Percentiles rank a stretch among this genome's conserved stretches.
These are phyloP conservation scores for Drosophila subobscura DNA, from an alignment of 1,140 invertebrate genomes.

Conservation along the genomic window DNA sequence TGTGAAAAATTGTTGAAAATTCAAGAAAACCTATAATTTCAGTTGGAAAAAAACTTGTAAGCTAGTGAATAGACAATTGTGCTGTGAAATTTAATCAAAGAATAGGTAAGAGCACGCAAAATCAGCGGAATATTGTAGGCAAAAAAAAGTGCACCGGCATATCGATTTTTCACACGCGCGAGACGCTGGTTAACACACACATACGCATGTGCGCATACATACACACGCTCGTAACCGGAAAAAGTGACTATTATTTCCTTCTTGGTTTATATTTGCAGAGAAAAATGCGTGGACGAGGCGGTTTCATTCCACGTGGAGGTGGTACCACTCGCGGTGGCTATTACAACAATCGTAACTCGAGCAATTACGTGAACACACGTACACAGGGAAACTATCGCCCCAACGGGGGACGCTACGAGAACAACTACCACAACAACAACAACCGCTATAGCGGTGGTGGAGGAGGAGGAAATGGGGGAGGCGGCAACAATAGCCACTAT, in stretches of 20 bases:
- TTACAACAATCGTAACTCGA: constrained; percentile 73
- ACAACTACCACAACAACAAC: constrained; percentile 65
- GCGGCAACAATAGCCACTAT: constrained; percentile 62
- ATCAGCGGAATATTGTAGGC: background rate
- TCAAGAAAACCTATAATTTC: background rate
- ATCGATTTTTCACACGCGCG: constrained; percentile 33
- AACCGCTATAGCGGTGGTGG: constrained; percentile 54
- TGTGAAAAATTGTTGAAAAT: constrained; percentile 4
- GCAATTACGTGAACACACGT: constrained; percentile 74
- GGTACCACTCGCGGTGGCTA: constrained; percentile 67
- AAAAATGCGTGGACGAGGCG: constrained; percentile 75
- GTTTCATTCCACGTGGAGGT: constrained; percentile 73
- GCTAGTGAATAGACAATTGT: background rate
- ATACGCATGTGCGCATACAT: background rate
- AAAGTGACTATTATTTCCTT: constrained; percentile 5
- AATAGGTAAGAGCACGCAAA: constrained; percentile 20
- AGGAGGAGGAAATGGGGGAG: constrained; percentile 18
- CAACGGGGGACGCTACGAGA: constrained; percentile 67
- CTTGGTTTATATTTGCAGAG: constrained; percentile 6
- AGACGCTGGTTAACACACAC: constrained; percentile 23
- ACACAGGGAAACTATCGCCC: constrained; percentile 72
- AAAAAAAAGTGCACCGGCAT: constrained; percentile 6
- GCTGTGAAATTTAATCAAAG: background rate
- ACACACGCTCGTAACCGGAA: background rate
- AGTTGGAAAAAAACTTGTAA: background rate